Conservation (phyloP, 2,888 invertebrate genomes). For the Eilema sororculum region DNA sequence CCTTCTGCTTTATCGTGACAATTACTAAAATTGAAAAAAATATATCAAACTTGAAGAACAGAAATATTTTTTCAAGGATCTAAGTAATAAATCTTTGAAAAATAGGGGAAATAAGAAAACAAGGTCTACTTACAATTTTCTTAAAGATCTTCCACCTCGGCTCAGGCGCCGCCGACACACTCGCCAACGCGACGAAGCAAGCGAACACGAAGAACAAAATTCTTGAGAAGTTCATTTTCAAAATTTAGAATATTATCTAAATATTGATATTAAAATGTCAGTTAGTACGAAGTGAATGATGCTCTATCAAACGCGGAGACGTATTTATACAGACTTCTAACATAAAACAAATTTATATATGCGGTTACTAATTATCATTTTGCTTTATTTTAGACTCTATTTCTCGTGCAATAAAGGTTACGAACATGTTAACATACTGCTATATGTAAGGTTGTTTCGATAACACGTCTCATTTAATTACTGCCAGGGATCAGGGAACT, state of each 20-base stretch:
- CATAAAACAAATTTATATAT: neutral
- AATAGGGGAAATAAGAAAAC: no score
- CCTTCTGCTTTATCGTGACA: no score
- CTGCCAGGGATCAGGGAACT: neutral
- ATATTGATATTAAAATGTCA: neutral
- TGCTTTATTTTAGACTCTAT: neutral
- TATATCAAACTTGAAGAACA: neutral
- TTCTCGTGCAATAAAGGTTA: neutral
- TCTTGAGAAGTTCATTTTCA: constrained; percentile 63
- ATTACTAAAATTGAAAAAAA: neutral
- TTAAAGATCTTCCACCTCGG: constrained; percentile 68
- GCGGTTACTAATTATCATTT: neutral
- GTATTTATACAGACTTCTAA: constrained; percentile 4
- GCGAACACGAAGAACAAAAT: constrained; percentile 64
- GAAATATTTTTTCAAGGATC: neutral
- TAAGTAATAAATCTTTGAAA: neutral
- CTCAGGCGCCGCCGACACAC: constrained; percentile 58
- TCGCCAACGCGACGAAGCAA: constrained; percentile 54
- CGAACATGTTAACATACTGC: neutral
- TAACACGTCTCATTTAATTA: constrained; percentile 3
- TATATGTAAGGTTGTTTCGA: neutral
- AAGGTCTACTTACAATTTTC: constrained; percentile 64
- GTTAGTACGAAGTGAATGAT: neutral
- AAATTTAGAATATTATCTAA: neutral
- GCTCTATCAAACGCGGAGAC: neutral